Evolutionary conservation across 2,113 vertebrate species (phyloP).

Genomic region (Maylandia zebra): DNA sequence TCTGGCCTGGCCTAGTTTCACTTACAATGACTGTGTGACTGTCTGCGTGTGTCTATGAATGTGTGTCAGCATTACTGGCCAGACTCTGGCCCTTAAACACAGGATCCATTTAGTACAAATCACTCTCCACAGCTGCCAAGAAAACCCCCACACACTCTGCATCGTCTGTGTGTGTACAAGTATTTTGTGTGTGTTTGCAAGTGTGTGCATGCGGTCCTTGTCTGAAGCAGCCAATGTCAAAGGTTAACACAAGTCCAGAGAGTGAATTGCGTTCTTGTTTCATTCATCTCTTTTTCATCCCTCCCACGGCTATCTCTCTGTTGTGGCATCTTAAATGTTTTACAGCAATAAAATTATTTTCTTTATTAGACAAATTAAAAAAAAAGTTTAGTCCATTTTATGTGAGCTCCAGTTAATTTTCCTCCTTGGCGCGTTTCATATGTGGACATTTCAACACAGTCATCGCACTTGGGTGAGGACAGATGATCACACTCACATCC

Average conservation of each 20-base stretch:
- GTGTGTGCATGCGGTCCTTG: background rate
- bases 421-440: accelerated
- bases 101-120: slow-evolving; percentile 34
- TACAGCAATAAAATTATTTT: background rate
- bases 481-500: background rate
- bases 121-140: background rate
- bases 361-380: background rate
- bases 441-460: background rate
- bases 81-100: slow-evolving; percentile 49
- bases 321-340: background rate
- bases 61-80: background rate
- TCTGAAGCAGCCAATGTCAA: slow-evolving; percentile 12
- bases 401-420: background rate
- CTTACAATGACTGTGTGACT: background rate
- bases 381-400: background rate
- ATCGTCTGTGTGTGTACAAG: background rate
- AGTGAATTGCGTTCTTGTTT: background rate
- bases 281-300: background rate
- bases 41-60: background rate
- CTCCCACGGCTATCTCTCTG: background rate
- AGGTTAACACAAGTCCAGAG: slow-evolving; percentile 35
- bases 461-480: background rate
- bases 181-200: background rate
- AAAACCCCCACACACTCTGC: background rate
- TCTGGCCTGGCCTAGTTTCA: background rate